Conservation (phyloP, 2,888 invertebrate species). For the Steinernema hermaphroditum region DNA sequence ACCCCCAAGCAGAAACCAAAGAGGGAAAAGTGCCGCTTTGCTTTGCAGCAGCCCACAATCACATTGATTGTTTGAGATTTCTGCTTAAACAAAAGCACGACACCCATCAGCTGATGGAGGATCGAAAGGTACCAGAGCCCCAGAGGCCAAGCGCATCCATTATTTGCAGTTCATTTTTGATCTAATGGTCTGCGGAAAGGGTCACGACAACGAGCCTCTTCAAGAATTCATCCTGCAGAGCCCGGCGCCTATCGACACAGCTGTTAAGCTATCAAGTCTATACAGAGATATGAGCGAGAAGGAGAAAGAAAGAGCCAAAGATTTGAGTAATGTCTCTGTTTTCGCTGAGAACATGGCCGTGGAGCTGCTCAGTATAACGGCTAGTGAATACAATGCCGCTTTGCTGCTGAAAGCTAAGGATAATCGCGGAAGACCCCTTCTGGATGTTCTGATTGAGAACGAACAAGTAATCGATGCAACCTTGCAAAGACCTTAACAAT, state of each 20-base stretch:
- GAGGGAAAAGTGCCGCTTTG: conserved; percentile 94
- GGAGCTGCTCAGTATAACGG: conserved; percentile 76
- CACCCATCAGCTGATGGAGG: conserved; percentile 94
- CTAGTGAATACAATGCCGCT: conserved; percentile 78
- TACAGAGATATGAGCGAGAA: conserved; percentile 73
- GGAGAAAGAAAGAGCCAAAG: conserved; percentile 86
- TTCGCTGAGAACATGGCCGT: conserved; percentile 98
- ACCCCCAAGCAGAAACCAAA: conserved; percentile 82
- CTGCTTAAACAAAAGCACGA: conserved; percentile 96
- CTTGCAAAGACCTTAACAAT: conserved; percentile 38
- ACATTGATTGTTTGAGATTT: conserved; percentile 91
- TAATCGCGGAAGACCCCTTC: conserved; percentile 82
- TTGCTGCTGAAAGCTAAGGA: conserved; percentile 92
- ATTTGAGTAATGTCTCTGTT: conserved; percentile 89
- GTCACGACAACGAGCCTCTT: conserved; percentile 88
- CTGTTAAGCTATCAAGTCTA: conserved; percentile 87
- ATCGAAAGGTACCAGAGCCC: conserved; percentile 75
- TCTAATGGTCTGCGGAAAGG: conserved; percentile 79
- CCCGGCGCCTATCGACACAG: conserved; percentile 97
- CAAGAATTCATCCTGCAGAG: conserved; percentile 97
- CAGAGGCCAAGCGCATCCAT: neutral
- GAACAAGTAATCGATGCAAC: conserved; percentile 81
- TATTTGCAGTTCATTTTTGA: conserved; percentile 80
- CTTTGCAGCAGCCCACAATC: conserved; percentile 96
- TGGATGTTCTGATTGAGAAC: conserved; percentile 82